Base-by-base conservation (phyloP, 2,888 invertebrate genomes). In the Eupithecia pulchellata region DNA sequence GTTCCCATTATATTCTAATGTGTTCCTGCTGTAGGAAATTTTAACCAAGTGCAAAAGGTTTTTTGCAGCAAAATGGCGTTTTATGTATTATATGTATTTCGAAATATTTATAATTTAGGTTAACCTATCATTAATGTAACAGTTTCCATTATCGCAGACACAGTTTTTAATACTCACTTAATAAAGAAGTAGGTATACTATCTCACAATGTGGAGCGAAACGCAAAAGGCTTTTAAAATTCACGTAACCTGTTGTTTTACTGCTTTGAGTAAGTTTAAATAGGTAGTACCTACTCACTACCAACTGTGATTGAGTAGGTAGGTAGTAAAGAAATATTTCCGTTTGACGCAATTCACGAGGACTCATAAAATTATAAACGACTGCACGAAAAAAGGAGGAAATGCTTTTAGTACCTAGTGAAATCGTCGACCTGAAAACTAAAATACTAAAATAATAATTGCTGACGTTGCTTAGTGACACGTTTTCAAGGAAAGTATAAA, bases 181-280 rank as follows among this genome's bases (percentile, higher is more conserved):
- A 52, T 47, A 52, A 32, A 60, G 11, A n/a, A 60, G n/a, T 60
- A 55, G 13, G 13, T 27, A n/a, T 11, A n/a, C 9, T 32, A 42
- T 5, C 30, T 68, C 67, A n/a, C 52, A 74, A 75, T 72, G 69
- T 72, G 69, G 74, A 71, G 67, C 70, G 61, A 69, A 67, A 65
- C 60, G 55, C 68, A 69, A 69, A 74, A 72, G 36, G 74, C 74
- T 77, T 68, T 74, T 73, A 77, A 75, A 73, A n/a, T 39, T 77
- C 70, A 73, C 77, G 74, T 75, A 75, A 77, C 68, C 57, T 39
- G 69, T 60, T 58, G 66, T 67, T 71, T 67, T 55, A 64, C 32
- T 69, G 52, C 64, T 66, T 69, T 72, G 61, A 62, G 64, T 68
- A 47, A 58, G 36, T 64, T 69, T 65, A 52, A 52, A 52, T 25